Evolutionary conservation across 2,797 vertebrate species (phyloP).

Genomic region (Poecile montanus): DNA sequence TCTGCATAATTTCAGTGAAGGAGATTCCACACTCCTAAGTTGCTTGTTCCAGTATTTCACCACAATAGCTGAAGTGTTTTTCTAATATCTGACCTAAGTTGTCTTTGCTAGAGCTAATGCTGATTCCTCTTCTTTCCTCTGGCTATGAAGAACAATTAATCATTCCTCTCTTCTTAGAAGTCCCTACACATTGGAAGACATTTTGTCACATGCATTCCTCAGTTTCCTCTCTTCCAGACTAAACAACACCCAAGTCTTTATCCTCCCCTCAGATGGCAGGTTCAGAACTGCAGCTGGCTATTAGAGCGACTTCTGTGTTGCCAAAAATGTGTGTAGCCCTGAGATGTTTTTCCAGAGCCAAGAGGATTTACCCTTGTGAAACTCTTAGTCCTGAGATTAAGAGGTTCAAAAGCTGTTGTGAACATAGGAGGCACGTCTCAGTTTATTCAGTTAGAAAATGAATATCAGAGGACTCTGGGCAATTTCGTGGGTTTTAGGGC

Average conservation of each 20-base stretch:
- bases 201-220: constrained; percentile 36
- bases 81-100: constrained; percentile 20
- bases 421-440: neutral
- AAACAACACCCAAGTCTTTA: constrained; percentile 36
- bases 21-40: constrained; percentile 5
- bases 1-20: constrained; percentile 34
- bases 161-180: constrained; percentile 23
- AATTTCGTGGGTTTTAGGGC: neutral
- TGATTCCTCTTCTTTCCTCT: constrained; percentile 1
- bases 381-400: neutral
- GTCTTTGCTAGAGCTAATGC: constrained; percentile 36
- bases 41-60: constrained; percentile 28
- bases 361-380: constrained; percentile 4
- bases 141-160: neutral
- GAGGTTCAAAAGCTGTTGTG: neutral
- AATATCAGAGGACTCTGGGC: neutral
- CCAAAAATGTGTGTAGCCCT: neutral
- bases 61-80: constrained; percentile 22
- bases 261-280: neutral
- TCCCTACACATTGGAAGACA: neutral
- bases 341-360: neutral
- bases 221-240: constrained; percentile 58
- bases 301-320: neutral
- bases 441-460: neutral
- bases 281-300: constrained; percentile 20